Conservation (phyloP, 2,113 vertebrate genomes). For the Eubucco bourcierii region DNA sequence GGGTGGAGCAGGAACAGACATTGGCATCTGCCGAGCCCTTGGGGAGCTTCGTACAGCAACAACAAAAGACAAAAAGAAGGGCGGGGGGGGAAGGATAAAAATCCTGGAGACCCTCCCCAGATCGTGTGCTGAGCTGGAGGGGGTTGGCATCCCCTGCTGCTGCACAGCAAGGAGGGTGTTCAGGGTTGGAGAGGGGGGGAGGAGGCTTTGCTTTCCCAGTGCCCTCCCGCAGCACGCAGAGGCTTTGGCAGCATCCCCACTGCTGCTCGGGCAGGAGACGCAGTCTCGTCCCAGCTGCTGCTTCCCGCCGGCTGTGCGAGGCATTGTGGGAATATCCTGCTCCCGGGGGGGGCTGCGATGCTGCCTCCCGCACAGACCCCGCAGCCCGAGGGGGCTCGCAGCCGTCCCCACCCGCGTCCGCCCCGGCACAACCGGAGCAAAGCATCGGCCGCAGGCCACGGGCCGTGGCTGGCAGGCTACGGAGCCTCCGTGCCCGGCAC, state of each 20-base stretch:
- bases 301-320: not conserved
- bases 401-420: not conserved
- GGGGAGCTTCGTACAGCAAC: too few relatives aligned
- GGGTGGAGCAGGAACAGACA: too few relatives aligned
- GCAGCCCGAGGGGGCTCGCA: not conserved
- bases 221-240: accelerated
- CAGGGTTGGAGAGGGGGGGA: too few relatives aligned
- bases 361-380: not conserved
- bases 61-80: too few relatives aligned
- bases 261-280: not conserved
- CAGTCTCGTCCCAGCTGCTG: not conserved
- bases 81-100: too few relatives aligned
- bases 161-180: too few relatives aligned
- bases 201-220: too few relatives aligned
- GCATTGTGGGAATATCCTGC: constrained; percentile 60
- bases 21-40: too few relatives aligned
- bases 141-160: too few relatives aligned
- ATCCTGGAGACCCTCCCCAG: too few relatives aligned
- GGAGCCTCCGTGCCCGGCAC: accelerated
- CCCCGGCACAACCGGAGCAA: accelerated
- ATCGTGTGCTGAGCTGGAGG: too few relatives aligned
- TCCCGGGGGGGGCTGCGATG: not conserved
- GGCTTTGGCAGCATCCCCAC: not conserved
- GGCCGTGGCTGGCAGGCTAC: accelerated
- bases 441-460: not conserved